These are phyloP conservation scores for Hypotaenidia philippensis DNA, from an alignment of 2,797 vertebrate genomes.

Conservation along the genomic window DNA sequence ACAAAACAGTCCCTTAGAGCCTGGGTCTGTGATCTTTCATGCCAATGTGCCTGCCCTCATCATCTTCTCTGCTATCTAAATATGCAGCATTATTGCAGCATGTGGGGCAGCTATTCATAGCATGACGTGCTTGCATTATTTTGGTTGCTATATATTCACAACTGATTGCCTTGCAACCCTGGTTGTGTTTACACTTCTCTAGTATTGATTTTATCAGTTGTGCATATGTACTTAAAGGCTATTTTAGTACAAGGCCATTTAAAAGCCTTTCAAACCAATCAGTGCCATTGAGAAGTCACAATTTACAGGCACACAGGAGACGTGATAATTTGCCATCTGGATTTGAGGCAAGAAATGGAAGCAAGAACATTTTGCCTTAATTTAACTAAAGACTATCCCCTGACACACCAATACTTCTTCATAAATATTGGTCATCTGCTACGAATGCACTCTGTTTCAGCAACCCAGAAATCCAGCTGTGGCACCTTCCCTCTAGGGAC, in stretches of 20 bases:
- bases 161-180: neutral
- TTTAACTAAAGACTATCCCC: neutral
- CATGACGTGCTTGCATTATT: neutral
- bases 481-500: neutral
- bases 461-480: neutral
- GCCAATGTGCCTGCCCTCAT: neutral
- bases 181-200: neutral
- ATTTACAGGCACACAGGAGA: neutral
- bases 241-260: conserved; percentile 28
- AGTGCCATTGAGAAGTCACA: conserved; percentile 12
- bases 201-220: conserved; percentile 15
- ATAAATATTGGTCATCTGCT: neutral
- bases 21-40: neutral
- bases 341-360: neutral
- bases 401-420: neutral
- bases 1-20: neutral
- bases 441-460: neutral
- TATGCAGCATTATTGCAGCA: neutral
- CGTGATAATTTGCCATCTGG: neutral
- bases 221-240: neutral
- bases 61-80: conserved; percentile 11
- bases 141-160: neutral
- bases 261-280: conserved; percentile 35
- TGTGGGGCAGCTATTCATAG: neutral
- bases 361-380: neutral